phyloP scores from a whole-genome alignment of 2,113 vertebrate species.

The Gallinago media region DNA sequence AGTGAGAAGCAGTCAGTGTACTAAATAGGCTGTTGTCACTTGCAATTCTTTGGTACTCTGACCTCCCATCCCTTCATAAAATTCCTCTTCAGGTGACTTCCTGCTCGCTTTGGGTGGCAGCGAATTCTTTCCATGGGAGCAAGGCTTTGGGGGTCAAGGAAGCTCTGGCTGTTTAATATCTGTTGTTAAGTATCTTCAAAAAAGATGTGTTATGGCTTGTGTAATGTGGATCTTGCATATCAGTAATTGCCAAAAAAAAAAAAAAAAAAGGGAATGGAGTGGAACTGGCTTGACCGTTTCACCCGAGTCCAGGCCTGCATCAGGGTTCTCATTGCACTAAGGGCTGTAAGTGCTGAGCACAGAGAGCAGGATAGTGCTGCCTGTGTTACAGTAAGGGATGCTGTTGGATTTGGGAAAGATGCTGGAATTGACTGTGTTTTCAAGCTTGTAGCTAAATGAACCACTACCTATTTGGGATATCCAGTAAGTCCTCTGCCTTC shows the following conservation, averaged over 20 bases:
- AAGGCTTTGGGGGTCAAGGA: background rate
- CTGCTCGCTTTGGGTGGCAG: background rate
- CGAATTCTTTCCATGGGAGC: background rate
- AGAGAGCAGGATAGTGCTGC: background rate
- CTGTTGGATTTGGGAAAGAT: background rate
- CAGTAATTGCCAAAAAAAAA: background rate
- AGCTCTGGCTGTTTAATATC: background rate
- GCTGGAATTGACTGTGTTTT: background rate
- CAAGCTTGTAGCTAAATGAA: background rate
- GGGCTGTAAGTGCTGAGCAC: background rate
- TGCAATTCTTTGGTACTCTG: rapidly evolving
- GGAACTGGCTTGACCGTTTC: background rate
- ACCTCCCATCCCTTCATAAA: background rate
- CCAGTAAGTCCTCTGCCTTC: background rate
- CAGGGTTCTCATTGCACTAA: background rate
- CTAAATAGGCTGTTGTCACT: background rate
- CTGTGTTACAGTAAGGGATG: background rate
- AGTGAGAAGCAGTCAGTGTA: background rate
- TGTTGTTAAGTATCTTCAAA: background rate
- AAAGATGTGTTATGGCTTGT: background rate
- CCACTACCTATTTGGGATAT: background rate
- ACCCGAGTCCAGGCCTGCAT: background rate
- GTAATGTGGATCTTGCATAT: background rate
- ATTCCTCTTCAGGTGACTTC: background rate
- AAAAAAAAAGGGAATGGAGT: background rate